These are phyloP conservation scores for Vidua chalybeata DNA, from an alignment of 2,113 vertebrate genomes.

Conservation along the genomic window DNA sequence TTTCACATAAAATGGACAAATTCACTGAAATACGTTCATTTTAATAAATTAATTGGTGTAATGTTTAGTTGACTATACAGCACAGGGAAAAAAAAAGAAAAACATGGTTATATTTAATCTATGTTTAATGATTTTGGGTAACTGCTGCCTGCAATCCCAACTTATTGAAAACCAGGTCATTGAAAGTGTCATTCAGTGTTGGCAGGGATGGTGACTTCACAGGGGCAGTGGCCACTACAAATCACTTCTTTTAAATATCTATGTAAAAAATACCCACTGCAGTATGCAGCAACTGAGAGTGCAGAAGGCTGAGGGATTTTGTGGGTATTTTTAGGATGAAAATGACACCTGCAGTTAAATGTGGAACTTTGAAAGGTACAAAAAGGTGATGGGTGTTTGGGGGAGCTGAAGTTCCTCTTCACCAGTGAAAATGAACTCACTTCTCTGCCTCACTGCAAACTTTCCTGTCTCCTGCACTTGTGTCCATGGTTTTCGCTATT, in stretches of 20 bases:
- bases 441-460: not conserved
- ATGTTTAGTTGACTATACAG: conserved; percentile 42
- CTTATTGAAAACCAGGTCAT: conserved; percentile 55
- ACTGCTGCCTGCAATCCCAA: conserved; percentile 65
- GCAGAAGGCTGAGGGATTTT: not conserved
- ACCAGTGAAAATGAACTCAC: not conserved
- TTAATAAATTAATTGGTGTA: conserved; percentile 62
- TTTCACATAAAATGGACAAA: conserved; percentile 44
- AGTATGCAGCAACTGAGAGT: not conserved
- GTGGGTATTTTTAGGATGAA: not conserved
- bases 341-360: not conserved
- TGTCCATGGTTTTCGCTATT: not conserved
- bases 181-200: conserved; percentile 66
- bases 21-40: conserved; percentile 41
- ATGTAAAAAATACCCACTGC: conserved; percentile 37
- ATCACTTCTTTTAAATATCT: conserved; percentile 47
- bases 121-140: conserved; percentile 68
- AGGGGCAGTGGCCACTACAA: conserved; percentile 42
- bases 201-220: conserved; percentile 58
- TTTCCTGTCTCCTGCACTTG: not conserved
- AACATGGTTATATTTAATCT: conserved; percentile 74
- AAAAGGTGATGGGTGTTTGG: not conserved
- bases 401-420: not conserved
- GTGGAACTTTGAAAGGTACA: not conserved
- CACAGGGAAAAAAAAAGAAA: conserved; percentile 30